These are phyloP conservation scores for Hylaeus volcanicus DNA, from an alignment of 1,140 invertebrate genomes.

Conservation along the genomic window DNA sequence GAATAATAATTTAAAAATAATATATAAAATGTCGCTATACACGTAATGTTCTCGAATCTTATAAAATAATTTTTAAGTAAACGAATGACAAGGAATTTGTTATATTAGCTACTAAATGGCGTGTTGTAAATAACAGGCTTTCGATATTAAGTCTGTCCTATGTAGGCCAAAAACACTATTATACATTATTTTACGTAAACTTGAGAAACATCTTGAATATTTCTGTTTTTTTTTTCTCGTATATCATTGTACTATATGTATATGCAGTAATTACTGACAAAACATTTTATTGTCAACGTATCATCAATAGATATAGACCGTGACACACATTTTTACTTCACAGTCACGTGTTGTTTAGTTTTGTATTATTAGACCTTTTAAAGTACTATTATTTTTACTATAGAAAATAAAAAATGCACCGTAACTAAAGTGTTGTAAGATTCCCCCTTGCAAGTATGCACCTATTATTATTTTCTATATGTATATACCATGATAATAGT, in stretches of 20 bases:
- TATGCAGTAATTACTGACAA: neutral
- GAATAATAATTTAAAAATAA: conserved; percentile 25
- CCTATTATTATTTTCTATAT: neutral
- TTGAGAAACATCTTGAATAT: conserved; percentile 12
- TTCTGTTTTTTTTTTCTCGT: conserved; percentile 1
- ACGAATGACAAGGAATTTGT: neutral
- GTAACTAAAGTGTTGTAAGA: neutral
- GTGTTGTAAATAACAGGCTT: neutral
- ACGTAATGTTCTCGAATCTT: neutral
- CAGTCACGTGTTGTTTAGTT: neutral
- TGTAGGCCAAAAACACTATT: neutral
- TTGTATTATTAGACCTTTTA: neutral
- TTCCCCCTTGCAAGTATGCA: neutral
- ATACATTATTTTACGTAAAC: neutral
- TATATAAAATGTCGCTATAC: conserved; percentile 22
- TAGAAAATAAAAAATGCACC: conserved; percentile 19
- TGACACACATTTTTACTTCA: neutral
- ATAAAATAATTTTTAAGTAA: conserved; percentile 11
- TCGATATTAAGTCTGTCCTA: conserved; percentile 10
- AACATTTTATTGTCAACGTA: neutral
- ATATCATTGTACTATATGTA: conserved; percentile 26
- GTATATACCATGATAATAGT: neutral
- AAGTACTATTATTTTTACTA: conserved; percentile 4
- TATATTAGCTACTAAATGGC: conserved; percentile 10
- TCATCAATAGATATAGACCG: conserved; percentile 9